Conservation (phyloP, 1,140 invertebrate genomes). For the Psix sp. region DNA sequence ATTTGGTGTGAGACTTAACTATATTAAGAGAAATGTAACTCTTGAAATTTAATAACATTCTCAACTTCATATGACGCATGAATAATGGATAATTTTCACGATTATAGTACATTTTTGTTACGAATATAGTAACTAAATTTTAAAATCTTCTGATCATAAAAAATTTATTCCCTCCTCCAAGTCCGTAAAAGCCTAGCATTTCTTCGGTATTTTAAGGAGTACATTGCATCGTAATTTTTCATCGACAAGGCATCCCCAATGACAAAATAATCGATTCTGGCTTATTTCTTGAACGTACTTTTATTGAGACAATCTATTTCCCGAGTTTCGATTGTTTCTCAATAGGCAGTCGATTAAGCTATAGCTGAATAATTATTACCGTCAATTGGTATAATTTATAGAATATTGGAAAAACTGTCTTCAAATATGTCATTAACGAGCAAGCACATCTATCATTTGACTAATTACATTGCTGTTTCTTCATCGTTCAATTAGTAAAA, state of each 20-base stretch:
- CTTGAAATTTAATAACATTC: constrained; percentile 45
- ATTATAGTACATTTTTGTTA: too few relatives aligned
- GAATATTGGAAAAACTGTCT: constrained; percentile 9
- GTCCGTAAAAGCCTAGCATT: too few relatives aligned
- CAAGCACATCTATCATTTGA: constrained; percentile 23
- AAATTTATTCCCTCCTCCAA: too few relatives aligned
- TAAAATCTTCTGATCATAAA: constrained; percentile 44
- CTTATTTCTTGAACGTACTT: constrained; percentile 8
- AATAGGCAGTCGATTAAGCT: constrained; percentile 15
- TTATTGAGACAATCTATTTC: constrained; percentile 30
- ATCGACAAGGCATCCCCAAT: constrained; percentile 16
- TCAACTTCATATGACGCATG: constrained; percentile 48
- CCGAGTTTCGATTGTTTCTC: not conserved
- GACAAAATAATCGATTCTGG: constrained; percentile 18
- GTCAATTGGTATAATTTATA: constrained; percentile 32
- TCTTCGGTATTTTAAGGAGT: too few relatives aligned
- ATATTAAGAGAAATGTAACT: constrained; percentile 42
- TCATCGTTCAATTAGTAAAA: not conserved
- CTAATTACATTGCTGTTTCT: constrained; percentile 24
- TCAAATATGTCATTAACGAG: constrained; percentile 8
- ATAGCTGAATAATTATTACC: constrained; percentile 30
- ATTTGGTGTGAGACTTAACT: constrained; percentile 32
- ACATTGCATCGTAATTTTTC: too few relatives aligned
- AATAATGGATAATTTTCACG: constrained; percentile 52
- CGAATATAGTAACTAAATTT: too few relatives aligned